phyloP scores from a whole-genome alignment of 2,797 vertebrate genomes.

The Eulemur mongoz region DNA sequence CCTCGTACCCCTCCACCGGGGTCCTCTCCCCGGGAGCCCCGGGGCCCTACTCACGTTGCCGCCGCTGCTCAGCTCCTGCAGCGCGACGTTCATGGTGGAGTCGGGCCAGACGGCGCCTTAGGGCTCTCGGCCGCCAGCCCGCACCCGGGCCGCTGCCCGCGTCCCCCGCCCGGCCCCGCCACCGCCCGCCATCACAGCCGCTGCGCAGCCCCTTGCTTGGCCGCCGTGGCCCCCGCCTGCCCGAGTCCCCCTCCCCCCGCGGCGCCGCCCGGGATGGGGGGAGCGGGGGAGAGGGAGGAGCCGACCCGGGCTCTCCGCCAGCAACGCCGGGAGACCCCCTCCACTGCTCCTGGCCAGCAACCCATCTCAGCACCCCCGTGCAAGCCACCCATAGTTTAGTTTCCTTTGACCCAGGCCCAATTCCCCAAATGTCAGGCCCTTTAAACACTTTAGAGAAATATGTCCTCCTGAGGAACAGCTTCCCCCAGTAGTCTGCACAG shows the following conservation, averaged over 20 bases:
- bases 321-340: background rate
- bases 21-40: background rate
- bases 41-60: constrained; percentile 20
- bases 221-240: constrained; percentile 34
- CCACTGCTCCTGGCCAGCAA: background rate
- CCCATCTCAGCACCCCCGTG: background rate
- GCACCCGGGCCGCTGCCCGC: background rate
- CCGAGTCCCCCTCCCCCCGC: background rate
- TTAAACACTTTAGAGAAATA: background rate
- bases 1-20: background rate
- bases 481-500: background rate
- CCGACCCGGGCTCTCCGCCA: background rate
- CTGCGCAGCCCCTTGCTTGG: background rate
- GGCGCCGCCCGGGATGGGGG: constrained; percentile 9
- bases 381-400: background rate
- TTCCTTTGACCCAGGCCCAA: background rate
- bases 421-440: background rate
- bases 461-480: background rate
- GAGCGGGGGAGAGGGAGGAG: constrained; percentile 40
- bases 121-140: constrained; percentile 54
- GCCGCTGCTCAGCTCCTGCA: constrained; percentile 92
- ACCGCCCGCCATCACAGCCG: constrained; percentile 4
- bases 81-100: constrained; percentile 95
- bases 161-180: background rate
- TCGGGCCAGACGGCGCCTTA: constrained; percentile 70